Conservation (phyloP, 2,113 vertebrate genomes). For the Prochilodus magdalenae region DNA sequence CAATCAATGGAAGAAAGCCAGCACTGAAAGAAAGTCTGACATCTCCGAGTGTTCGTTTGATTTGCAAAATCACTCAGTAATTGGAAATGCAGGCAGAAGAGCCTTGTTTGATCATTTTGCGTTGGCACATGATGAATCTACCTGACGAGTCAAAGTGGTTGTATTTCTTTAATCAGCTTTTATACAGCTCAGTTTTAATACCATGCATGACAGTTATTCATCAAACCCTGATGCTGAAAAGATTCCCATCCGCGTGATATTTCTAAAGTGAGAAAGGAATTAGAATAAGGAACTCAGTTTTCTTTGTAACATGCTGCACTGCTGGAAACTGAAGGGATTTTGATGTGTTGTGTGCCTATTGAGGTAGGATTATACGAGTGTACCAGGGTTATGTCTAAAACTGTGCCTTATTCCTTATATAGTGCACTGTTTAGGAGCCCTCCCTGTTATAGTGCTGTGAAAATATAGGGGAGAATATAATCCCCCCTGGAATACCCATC, state of each 20-base stretch:
- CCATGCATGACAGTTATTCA: neutral
- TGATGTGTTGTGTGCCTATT: neutral
- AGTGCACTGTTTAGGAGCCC: too few species aligned
- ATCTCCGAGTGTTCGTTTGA: neutral
- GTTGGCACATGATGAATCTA: neutral
- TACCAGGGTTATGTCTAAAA: too few species aligned
- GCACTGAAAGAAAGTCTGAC: neutral
- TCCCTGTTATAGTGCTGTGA: too few species aligned
- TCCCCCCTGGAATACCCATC: too few species aligned
- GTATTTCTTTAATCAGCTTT: neutral
- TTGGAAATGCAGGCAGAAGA: neutral
- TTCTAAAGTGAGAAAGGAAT: constrained; percentile 7
- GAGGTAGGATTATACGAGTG: too few species aligned
- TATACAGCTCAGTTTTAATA: neutral
- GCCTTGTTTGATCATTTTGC: neutral
- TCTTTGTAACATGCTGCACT: neutral
- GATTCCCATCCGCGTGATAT: constrained; percentile 14
- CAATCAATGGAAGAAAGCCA: neutral
- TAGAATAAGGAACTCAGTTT: too few species aligned
- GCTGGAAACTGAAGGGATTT: neutral
- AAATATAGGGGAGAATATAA: too few species aligned
- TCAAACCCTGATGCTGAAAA: neutral
- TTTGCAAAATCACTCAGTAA: neutral
- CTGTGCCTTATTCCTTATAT: too few species aligned
- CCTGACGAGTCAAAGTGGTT: neutral